These are phyloP conservation scores for Hoplodrina blanda DNA, from an alignment of 2,888 invertebrate species.

Conservation along the genomic window DNA sequence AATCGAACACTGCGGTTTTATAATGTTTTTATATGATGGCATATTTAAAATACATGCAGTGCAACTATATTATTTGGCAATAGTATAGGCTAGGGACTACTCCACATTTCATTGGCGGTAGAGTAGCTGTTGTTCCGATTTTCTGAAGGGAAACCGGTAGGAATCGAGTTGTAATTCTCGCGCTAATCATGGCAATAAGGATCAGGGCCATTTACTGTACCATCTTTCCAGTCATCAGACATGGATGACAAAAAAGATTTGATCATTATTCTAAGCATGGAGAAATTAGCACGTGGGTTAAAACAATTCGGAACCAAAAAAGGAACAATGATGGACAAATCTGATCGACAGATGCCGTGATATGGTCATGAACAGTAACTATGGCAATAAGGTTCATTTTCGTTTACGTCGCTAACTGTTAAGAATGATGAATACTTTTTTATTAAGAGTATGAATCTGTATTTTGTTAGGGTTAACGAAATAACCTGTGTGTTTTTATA, in stretches of 20 bases:
- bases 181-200: background rate
- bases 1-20: too few relatives aligned
- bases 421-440: background rate
- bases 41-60: too few relatives aligned
- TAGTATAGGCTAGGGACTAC: too few relatives aligned
- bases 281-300: background rate
- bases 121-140: too few relatives aligned
- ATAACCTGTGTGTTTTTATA: background rate
- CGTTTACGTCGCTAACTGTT: background rate
- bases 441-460: background rate
- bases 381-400: background rate
- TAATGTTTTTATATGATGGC: too few relatives aligned
- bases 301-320: background rate
- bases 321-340: background rate
- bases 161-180: too few relatives aligned
- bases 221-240: constrained; percentile 46
- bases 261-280: background rate
- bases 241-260: background rate
- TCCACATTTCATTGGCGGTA: too few relatives aligned
- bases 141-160: too few relatives aligned
- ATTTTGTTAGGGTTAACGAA: background rate
- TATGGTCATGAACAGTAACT: background rate
- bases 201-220: background rate
- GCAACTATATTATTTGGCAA: too few relatives aligned
- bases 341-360: background rate